These are phyloP conservation scores for Equus przewalskii DNA, from an alignment of 2,113 vertebrate genomes.

Conservation along the genomic window DNA sequence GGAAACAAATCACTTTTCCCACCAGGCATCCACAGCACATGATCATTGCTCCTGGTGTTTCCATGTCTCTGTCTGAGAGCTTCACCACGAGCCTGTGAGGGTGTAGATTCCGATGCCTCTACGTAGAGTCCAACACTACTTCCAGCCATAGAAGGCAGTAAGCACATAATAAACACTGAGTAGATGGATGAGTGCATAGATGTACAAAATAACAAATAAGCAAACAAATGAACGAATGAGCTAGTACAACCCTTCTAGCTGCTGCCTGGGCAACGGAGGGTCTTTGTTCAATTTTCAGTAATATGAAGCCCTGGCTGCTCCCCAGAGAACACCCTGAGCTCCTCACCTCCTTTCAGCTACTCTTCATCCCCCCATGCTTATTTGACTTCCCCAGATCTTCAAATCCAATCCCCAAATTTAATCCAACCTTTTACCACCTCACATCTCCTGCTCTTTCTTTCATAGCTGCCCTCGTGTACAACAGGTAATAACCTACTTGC, in stretches of 20 bases:
- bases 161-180: background rate
- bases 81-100: background rate
- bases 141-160: background rate
- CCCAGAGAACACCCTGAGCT: background rate
- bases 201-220: conserved; percentile 29
- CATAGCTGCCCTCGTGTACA: background rate
- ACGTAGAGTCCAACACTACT: background rate
- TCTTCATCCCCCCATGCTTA: background rate
- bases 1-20: background rate
- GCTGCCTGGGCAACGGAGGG: background rate
- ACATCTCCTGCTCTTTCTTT: background rate
- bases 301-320: background rate
- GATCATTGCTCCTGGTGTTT: background rate
- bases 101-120: background rate
- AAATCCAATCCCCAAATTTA: background rate
- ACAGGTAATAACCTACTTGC: background rate
- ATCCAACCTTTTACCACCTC: background rate
- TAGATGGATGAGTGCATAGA: background rate
- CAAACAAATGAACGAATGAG: background rate
- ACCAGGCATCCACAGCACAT: background rate
- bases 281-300: background rate
- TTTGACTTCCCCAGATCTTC: background rate
- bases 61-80: background rate
- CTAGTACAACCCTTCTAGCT: background rate
- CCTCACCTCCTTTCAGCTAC: background rate